Evolutionary conservation across 2,797 vertebrate species (phyloP).

Genomic region (Rhinoraja longicauda): DNA sequence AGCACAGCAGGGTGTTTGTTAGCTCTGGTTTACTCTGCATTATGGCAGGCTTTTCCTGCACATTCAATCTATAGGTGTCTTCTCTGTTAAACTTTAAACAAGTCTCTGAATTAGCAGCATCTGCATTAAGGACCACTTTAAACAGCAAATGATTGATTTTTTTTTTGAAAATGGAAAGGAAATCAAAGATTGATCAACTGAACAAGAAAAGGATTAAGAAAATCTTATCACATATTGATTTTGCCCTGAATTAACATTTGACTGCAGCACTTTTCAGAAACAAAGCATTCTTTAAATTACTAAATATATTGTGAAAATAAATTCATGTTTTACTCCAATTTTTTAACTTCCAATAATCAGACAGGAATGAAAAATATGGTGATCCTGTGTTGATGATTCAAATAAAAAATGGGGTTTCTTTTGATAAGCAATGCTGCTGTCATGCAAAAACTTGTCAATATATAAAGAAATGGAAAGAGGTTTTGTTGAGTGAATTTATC

Average conservation of each 20-base stretch:
- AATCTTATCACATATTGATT: background rate
- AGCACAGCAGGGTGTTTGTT: slow-evolving; percentile 76
- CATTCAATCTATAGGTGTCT: slow-evolving; percentile 58
- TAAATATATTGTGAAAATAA: background rate
- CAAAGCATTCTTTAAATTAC: slow-evolving; percentile 2
- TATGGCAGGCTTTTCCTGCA: slow-evolving; percentile 71
- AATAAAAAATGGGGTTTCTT: slow-evolving; percentile 47
- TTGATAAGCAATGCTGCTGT: slow-evolving; percentile 65
- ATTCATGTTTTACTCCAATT: background rate
- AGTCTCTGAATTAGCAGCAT: slow-evolving; percentile 24
- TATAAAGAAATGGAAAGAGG: slow-evolving; percentile 69
- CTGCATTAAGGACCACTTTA: slow-evolving; percentile 7
- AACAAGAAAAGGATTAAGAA: background rate
- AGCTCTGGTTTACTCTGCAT: slow-evolving; percentile 80
- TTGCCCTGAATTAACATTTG: background rate
- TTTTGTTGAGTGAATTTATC: slow-evolving; percentile 77
- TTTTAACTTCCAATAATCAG: background rate
- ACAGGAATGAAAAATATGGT: background rate
- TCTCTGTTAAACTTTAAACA: slow-evolving; percentile 35
- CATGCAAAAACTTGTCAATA: slow-evolving; percentile 60
- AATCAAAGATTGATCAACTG: background rate
- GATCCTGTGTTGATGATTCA: slow-evolving; percentile 24
- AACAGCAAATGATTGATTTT: background rate
- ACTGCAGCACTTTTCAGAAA: slow-evolving; percentile 14
- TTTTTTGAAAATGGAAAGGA: background rate